phyloP scores from a whole-genome alignment of 2,113 vertebrate species.

The Hypanus sabinus region DNA sequence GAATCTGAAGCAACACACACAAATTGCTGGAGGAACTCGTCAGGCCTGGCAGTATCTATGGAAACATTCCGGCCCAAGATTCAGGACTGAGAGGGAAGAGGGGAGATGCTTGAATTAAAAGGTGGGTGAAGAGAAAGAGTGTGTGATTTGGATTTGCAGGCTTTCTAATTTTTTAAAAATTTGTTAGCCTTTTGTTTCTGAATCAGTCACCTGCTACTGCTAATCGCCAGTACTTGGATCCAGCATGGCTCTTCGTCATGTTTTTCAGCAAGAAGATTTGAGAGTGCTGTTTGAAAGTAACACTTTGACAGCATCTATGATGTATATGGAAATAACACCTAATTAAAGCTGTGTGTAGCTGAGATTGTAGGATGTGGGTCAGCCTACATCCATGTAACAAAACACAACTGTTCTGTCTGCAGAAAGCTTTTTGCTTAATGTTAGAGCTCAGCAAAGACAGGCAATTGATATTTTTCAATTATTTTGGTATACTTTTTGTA shows the following conservation, averaged over 20 bases:
- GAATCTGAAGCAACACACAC: too few species aligned
- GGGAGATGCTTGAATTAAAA: too few species aligned
- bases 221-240: background rate
- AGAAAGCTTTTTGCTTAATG: background rate
- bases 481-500: background rate
- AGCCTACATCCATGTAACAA: background rate
- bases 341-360: background rate
- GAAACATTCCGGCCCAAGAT: too few species aligned
- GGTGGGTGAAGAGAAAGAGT: too few species aligned
- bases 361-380: background rate
- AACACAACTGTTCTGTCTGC: background rate
- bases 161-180: background rate
- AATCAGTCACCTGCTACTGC: background rate
- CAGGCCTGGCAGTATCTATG: too few species aligned
- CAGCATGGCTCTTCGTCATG: background rate
- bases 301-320: background rate
- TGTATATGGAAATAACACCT: background rate
- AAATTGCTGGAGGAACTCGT: too few species aligned
- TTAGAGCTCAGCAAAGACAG: background rate
- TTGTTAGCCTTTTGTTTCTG: background rate
- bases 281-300: background rate
- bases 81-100: too few species aligned
- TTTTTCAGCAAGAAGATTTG: background rate
- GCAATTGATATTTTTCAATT: background rate
- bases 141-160: too few species aligned